Evolutionary conservation across 2,113 vertebrate species (phyloP).

Genomic region (Istiophorus platypterus): DNA sequence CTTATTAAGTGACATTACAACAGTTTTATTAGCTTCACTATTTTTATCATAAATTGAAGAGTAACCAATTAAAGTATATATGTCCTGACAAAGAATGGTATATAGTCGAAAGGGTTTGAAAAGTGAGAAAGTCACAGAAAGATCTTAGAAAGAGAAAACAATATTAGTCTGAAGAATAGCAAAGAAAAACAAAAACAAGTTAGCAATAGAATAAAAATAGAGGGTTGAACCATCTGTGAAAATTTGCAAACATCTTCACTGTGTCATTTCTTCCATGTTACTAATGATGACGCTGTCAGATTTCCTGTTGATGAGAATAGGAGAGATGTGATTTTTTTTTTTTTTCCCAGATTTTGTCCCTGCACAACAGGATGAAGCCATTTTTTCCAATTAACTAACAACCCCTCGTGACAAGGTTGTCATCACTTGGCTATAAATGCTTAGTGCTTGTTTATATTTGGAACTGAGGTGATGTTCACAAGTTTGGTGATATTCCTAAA

Average conservation of each 20-base stretch:
- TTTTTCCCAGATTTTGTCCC: background rate
- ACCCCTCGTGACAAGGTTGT: conserved; percentile 8
- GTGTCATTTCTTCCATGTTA: background rate
- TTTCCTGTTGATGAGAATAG: background rate
- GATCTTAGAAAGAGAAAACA: background rate
- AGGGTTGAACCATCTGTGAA: background rate
- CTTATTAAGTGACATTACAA: background rate
- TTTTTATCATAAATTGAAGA: conserved; percentile 1
- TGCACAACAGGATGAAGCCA: background rate
- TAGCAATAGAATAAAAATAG: background rate
- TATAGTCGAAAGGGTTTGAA: background rate
- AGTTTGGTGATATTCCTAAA: background rate
- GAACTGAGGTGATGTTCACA: background rate
- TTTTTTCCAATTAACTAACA: conserved; percentile 8
- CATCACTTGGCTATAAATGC: conserved; percentile 20
- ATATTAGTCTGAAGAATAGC: background rate
- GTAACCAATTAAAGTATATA: conserved; percentile 1
- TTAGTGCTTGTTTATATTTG: background rate
- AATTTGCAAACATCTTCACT: background rate
- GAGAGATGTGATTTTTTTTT: background rate
- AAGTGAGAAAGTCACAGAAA: background rate
- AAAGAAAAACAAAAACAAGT: background rate
- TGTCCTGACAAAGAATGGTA: background rate
- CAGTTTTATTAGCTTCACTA: background rate
- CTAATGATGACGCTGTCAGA: conserved; percentile 8